A percentile compares a stretch with the other conserved stretches of the same genome.
phyloP scores from a whole-genome alignment of 2,113 vertebrate species.

The Tachycineta bicolor region DNA sequence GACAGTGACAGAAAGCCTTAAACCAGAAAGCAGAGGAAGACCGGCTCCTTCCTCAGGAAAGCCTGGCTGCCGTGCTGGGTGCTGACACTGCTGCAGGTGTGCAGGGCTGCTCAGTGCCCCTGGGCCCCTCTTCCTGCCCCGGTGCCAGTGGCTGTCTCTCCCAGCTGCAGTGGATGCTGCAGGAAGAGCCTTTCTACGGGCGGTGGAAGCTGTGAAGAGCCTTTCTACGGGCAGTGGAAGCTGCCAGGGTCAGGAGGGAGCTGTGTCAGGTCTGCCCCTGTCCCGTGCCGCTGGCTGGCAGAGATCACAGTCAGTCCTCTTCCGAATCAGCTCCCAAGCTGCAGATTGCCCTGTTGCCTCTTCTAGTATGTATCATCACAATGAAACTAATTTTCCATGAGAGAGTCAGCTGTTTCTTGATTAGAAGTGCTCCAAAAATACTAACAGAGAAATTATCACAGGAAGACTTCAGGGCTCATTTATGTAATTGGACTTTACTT shows the following conservation, averaged over 20 bases:
- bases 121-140: background rate
- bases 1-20: background rate
- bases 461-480: constrained; percentile 37
- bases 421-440: constrained; percentile 63
- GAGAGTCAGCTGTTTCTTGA: constrained; percentile 59
- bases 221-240: background rate
- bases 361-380: background rate
- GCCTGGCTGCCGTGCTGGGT: background rate
- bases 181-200: background rate
- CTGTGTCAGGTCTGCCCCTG: background rate
- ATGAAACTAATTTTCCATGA: constrained; percentile 50
- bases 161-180: background rate
- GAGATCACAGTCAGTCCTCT: background rate
- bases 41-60: constrained; percentile 32
- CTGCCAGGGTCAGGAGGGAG: background rate
- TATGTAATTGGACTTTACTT: constrained; percentile 37
- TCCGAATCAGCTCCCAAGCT: background rate
- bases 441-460: constrained; percentile 48
- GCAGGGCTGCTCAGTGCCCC: background rate
- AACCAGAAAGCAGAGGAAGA: constrained; percentile 25
- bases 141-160: fast-evolving
- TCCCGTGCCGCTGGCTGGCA: background rate
- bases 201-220: too few species aligned
- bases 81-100: background rate
- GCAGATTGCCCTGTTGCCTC: constrained; percentile 1